phyloP scores from a whole-genome alignment of 1,140 invertebrate species.

The Plectrocnemia conspersa region DNA sequence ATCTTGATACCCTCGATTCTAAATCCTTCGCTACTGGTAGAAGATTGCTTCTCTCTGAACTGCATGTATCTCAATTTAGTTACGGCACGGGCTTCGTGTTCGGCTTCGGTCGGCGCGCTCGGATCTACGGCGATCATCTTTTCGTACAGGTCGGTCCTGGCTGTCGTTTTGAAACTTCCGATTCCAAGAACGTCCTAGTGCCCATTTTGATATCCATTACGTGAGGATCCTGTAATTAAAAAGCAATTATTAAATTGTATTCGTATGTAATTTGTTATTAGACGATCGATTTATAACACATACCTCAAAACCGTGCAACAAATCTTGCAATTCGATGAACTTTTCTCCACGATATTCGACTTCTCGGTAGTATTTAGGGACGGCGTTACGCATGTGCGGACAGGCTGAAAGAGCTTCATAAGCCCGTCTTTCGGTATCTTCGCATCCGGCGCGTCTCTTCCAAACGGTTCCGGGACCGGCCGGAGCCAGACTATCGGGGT shows the following conservation, averaged over 20 bases:
- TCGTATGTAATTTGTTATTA: neutral
- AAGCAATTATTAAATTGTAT: neutral
- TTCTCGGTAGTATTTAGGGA: slow-evolving; percentile 83
- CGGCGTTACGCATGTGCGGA: slow-evolving; percentile 65
- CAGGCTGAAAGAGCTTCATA: slow-evolving; percentile 80
- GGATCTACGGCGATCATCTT: slow-evolving; percentile 94
- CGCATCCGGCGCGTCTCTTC: slow-evolving; percentile 72
- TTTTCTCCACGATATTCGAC: slow-evolving; percentile 80
- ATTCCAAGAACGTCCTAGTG: slow-evolving; percentile 87
- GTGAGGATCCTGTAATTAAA: slow-evolving; percentile 61
- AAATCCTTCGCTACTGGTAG: slow-evolving; percentile 88
- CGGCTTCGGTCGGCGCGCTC: slow-evolving; percentile 75
- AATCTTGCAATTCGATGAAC: slow-evolving; percentile 87
- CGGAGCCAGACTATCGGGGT: slow-evolving; percentile 87
- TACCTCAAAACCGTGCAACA: slow-evolving; percentile 70
- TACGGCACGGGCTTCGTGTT: slow-evolving; percentile 72
- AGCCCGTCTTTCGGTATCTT: slow-evolving; percentile 73
- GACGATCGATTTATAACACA: slow-evolving; percentile 1
- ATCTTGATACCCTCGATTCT: slow-evolving; percentile 93
- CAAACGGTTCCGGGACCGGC: slow-evolving; percentile 91
- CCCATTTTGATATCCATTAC: slow-evolving; percentile 95
- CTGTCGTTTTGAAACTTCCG: slow-evolving; percentile 79
- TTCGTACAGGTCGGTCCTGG: slow-evolving; percentile 74
- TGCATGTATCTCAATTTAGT: slow-evolving; percentile 94
- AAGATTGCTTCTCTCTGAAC: slow-evolving; percentile 90